Evolutionary conservation across 1,140 invertebrate species (phyloP).

Genomic region (Armadillidium nasatum): DNA sequence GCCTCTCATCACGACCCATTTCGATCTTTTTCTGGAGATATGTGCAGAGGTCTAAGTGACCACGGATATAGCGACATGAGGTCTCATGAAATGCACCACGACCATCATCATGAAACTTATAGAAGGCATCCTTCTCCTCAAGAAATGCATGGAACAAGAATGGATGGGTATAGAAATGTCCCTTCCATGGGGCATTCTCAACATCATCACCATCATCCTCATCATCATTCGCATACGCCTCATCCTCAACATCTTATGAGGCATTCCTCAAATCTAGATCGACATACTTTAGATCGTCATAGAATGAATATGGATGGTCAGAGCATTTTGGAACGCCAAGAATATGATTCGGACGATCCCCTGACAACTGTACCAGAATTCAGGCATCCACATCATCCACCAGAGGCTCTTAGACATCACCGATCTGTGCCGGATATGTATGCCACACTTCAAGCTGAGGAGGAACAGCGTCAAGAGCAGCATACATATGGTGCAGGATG

Average conservation of each 20-base stretch:
- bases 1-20: constrained; percentile 40
- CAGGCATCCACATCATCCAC: constrained; percentile 29
- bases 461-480: constrained; percentile 36
- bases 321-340: constrained; percentile 35
- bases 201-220: constrained; percentile 43
- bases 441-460: constrained; percentile 39
- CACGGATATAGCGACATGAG: constrained; percentile 29
- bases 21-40: constrained; percentile 40
- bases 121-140: constrained; percentile 42
- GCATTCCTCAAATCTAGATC: constrained; percentile 41
- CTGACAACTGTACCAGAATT: constrained; percentile 7
- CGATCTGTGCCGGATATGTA: constrained; percentile 44
- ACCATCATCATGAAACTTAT: constrained; percentile 45
- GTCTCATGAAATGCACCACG: constrained; percentile 44
- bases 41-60: constrained; percentile 34
- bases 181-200: constrained; percentile 43
- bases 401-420: constrained; percentile 34
- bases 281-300: constrained; percentile 39
- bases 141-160: constrained; percentile 36
- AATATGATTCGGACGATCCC: constrained; percentile 31
- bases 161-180: constrained; percentile 39
- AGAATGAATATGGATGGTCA: constrained; percentile 33
- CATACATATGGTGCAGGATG: constrained; percentile 43
- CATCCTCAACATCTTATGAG: constrained; percentile 43
- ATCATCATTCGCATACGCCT: constrained; percentile 45